Evolutionary conservation across 2,888 invertebrate genomes (phyloP).

Genomic region (Bimastos eiseni): DNA sequence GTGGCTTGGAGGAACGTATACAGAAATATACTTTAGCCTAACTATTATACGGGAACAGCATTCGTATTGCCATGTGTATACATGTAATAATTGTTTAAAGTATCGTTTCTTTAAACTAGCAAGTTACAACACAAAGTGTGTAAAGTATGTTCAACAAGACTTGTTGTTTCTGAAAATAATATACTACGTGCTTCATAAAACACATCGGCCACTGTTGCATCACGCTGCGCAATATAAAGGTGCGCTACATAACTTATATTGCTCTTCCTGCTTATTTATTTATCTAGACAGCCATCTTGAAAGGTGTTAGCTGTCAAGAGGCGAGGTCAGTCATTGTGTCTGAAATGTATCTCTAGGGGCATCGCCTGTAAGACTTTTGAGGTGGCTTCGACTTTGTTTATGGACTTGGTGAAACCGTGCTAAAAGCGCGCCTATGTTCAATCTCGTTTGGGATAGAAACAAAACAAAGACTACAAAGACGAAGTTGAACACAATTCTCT

Average conservation of each 20-base stretch:
- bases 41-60: background rate
- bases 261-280: constrained; percentile 13
- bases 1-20: background rate
- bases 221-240: background rate
- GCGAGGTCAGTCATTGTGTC: background rate
- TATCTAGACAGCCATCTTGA: background rate
- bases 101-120: background rate
- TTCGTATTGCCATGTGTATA: background rate
- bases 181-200: too few species aligned
- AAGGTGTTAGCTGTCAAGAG: background rate
- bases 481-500: too few species aligned
- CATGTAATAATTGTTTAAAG: too few species aligned
- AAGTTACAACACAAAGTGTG: too few species aligned
- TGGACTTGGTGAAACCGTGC: background rate
- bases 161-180: too few species aligned
- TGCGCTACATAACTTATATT: background rate
- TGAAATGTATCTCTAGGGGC: background rate
- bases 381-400: background rate
- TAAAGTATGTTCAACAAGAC: too few species aligned
- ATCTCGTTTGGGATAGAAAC: background rate
- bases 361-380: background rate
- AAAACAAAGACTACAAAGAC: too few species aligned
- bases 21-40: background rate
- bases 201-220: background rate
- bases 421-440: background rate